Evolutionary conservation across 2,113 vertebrate genomes (phyloP), one percentile per base, ranked within the genome.

Genomic region (Phoenicopterus ruber): DNA sequence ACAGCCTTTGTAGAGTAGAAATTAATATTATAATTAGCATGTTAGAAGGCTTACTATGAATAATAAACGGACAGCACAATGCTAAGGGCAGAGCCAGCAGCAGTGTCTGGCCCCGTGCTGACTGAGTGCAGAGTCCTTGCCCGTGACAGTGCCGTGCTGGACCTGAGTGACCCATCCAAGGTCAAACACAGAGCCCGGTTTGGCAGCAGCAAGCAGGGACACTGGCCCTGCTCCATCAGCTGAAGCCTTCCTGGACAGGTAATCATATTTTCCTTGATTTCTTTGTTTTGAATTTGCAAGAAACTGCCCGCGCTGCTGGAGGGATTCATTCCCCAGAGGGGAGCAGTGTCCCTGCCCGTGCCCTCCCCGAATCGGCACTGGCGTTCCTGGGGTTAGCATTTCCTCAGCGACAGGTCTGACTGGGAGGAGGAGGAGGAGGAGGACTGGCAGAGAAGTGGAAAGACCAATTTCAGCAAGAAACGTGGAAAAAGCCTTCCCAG

Each of bases 341-440:
- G 16, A 72, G 34, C 87, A 62, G 25, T 54, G 26, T 88, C 49
- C 26, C 46, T 47, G 47, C 17, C 49, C 5, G 1, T 59, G 74
- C 44, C 66, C 36, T 71, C 12, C 61, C 72, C 55, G 83, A 0
- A 49, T 13, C 0, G 0, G 0, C 24, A 3, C 54, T 73, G 54
- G 34, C 1, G 7, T 31, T 86, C 54, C 82, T 65, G 71, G 40
- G 49, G 40, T 52, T 24, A 44, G 40, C 63, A 38, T 31, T 84
- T 84, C 73, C 88, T 76, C 76, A n/a, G 62, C 1, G 7, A 87
- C 73, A 40, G 67, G 55, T 52, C 78, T 89, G 84, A 65, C 82
- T 84, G 71, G n/a, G 58, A 94, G 86, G 17, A 46, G 46, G 42
- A 44, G 46, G 46, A 46, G 12, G 32, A 83, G 74, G 69, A 86